phyloP scores from a whole-genome alignment of 2,797 vertebrate genomes.

The Acipenser oxyrinchus region DNA sequence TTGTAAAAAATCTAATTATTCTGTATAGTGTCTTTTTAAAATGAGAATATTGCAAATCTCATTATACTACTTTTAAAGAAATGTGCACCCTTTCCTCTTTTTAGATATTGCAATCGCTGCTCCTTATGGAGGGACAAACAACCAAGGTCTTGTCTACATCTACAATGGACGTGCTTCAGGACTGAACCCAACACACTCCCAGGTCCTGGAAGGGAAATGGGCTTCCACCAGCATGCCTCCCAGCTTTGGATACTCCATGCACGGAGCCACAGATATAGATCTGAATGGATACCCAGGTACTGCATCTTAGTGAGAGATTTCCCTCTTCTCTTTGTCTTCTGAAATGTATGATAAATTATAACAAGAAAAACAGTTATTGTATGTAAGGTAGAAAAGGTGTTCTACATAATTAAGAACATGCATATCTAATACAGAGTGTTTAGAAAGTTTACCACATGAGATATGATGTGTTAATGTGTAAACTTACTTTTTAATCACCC shows the following conservation, averaged over 20 bases:
- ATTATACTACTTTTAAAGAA: too few species aligned
- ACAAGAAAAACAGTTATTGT: neutral
- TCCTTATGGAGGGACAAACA: slow-evolving; percentile 79
- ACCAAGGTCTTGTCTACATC: slow-evolving; percentile 80
- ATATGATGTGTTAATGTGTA: too few species aligned
- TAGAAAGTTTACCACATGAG: too few species aligned
- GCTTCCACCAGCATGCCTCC: slow-evolving; percentile 78
- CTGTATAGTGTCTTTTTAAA: too few species aligned
- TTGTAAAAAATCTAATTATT: too few species aligned
- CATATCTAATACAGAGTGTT: too few species aligned
- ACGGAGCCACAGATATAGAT: slow-evolving; percentile 86
- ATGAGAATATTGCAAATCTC: too few species aligned
- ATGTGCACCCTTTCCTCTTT: slow-evolving; percentile 9
- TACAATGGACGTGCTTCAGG: slow-evolving; percentile 76
- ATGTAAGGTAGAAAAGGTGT: too few species aligned
- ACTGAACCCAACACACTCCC: slow-evolving; percentile 63
- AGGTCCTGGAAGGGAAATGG: slow-evolving; percentile 82
- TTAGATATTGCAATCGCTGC: slow-evolving; percentile 85
- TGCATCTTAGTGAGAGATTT: slow-evolving; percentile 1
- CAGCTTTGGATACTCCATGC: slow-evolving; percentile 90
- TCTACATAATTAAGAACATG: too few species aligned
- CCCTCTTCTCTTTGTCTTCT: neutral
- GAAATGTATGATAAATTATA: neutral
- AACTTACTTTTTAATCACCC: too few species aligned
- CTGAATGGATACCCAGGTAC: slow-evolving; percentile 90